Conservation (phyloP, 37 sponge, comb jelly and placozoan genomes). For the Oopsacas minuta region DNA sequence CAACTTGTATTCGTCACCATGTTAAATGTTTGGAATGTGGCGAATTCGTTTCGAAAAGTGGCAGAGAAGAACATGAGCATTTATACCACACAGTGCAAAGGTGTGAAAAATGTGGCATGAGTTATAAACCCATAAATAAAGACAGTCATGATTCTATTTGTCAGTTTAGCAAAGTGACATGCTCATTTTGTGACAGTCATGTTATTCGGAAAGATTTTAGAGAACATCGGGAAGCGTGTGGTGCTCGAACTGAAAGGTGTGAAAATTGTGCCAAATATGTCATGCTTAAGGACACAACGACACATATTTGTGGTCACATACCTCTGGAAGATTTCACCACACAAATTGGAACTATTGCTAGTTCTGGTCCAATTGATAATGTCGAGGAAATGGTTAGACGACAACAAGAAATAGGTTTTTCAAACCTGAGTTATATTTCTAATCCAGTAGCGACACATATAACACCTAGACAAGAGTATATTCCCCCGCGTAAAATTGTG, state of each 20-base stretch:
- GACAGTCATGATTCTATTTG: background rate
- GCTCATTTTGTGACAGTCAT: background rate
- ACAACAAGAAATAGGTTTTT: too few species aligned
- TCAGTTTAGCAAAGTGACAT: background rate
- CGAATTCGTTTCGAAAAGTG: background rate
- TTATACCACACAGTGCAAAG: background rate
- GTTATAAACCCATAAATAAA: background rate
- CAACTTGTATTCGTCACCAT: background rate
- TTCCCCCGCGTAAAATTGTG: too few species aligned
- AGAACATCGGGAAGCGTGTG: background rate
- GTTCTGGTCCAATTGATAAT: background rate
- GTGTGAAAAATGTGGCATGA: background rate
- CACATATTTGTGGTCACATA: background rate
- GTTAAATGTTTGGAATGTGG: background rate
- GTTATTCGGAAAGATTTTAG: background rate
- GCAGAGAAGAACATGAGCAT: constrained; percentile 13
- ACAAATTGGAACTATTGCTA: background rate
- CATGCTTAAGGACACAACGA: background rate
- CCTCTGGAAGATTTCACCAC: background rate
- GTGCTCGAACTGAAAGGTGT: background rate
- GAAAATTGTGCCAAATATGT: background rate
- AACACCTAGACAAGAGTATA: too few species aligned
- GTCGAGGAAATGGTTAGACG: too few species aligned
- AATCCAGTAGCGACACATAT: too few species aligned
- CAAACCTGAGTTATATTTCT: too few species aligned